These are phyloP conservation scores for Nineta flava DNA, from an alignment of 2,888 invertebrate genomes.

Conservation along the genomic window DNA sequence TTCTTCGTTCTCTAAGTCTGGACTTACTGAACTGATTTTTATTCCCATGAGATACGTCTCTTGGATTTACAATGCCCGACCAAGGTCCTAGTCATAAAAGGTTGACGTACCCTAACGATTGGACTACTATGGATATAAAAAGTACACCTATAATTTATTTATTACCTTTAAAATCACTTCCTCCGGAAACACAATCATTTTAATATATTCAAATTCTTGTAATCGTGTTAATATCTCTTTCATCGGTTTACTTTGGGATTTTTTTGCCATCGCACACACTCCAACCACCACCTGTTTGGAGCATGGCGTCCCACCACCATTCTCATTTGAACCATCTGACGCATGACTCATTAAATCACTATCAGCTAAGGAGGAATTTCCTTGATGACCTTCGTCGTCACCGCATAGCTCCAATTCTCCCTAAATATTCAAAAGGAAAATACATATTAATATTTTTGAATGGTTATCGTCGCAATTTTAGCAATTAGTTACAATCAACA, in stretches of 20 bases:
- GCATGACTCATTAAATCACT: constrained; percentile 20
- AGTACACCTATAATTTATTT: too few species aligned
- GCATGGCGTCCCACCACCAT: constrained; percentile 39
- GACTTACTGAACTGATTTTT: too few species aligned
- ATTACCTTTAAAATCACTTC: constrained; percentile 80
- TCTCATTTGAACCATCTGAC: background rate
- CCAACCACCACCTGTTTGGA: constrained; percentile 93
- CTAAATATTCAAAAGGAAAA: too few species aligned
- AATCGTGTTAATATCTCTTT: constrained; percentile 91
- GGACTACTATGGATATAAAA: too few species aligned
- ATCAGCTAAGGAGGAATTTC: constrained; percentile 29
- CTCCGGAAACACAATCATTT: constrained; percentile 89
- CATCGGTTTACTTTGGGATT: constrained; percentile 98
- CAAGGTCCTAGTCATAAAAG: too few species aligned
- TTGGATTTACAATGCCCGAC: too few species aligned
- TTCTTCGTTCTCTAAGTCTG: too few species aligned
- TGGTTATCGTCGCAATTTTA: too few species aligned
- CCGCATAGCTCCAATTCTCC: constrained; percentile 65
- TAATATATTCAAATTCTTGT: constrained; percentile 91
- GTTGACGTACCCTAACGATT: too few species aligned
- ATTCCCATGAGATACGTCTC: too few species aligned
- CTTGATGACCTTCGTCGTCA: constrained; percentile 37
- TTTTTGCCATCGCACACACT: constrained; percentile 99
- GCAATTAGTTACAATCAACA: too few species aligned
- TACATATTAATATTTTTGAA: too few species aligned